phyloP scores from a whole-genome alignment of 2,888 invertebrate genomes.

The Drosophila subquinaria region DNA sequence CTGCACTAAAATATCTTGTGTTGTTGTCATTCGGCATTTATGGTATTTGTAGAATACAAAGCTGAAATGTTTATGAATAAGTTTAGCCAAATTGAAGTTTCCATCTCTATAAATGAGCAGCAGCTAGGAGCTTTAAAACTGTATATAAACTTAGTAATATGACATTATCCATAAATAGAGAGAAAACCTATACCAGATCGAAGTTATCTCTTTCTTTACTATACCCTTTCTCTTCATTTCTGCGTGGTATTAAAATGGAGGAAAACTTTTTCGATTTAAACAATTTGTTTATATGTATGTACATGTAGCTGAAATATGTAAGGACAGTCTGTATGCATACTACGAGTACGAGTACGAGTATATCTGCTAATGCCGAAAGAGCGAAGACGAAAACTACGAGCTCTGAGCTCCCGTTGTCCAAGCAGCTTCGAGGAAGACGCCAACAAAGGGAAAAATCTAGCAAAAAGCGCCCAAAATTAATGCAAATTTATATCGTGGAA shows the following conservation, averaged over 20 bases:
- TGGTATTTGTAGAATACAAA: not conserved
- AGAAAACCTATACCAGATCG: not conserved
- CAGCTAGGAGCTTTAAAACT: not conserved
- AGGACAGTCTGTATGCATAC: constrained; percentile 13
- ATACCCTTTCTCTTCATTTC: not conserved
- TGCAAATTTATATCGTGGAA: constrained; percentile 78
- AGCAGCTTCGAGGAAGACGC: not conserved
- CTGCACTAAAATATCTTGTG: not conserved
- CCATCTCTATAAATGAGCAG: not conserved
- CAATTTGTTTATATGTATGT: constrained; percentile 44
- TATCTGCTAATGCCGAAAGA: constrained; percentile 27
- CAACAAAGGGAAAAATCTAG: constrained; percentile 25
- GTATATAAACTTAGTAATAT: not conserved
- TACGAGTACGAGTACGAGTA: constrained; percentile 3
- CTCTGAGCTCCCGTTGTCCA: constrained; percentile 10
- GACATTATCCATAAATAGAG: not conserved
- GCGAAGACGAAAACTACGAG: constrained; percentile 5
- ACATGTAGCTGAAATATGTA: constrained; percentile 16
- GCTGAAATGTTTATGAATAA: not conserved
- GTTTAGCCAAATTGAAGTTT: not conserved
- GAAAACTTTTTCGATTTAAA: constrained; percentile 59
- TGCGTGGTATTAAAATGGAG: constrained; percentile 5
- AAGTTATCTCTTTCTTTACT: not conserved
- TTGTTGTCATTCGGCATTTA: not conserved
- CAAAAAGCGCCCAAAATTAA: constrained; percentile 69